These are phyloP conservation scores for Zaprionus tsacasi DNA, from an alignment of 1,140 invertebrate genomes.

Conservation along the genomic window DNA sequence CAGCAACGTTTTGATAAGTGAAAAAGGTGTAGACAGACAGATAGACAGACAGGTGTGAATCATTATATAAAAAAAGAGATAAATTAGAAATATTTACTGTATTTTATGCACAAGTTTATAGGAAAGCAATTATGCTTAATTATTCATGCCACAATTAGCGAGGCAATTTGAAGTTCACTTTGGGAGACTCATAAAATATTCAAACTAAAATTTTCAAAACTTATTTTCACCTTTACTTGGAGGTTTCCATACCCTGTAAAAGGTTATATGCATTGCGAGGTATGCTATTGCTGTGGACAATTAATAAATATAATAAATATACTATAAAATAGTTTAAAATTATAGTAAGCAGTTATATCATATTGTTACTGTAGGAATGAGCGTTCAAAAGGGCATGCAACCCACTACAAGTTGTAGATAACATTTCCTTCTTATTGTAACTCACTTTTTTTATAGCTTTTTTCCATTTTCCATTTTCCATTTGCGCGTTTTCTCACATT, in stretches of 20 bases:
- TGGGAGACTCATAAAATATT: not conserved
- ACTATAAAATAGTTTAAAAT: no score
- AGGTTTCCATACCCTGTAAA: no score
- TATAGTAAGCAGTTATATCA: no score
- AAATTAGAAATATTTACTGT: not conserved
- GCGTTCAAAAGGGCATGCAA: no score
- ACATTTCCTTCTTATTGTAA: not conserved
- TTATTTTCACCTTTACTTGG: not conserved
- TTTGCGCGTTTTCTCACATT: constrained; percentile 21
- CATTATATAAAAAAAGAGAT: not conserved
- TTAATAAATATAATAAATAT: no score
- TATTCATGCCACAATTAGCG: not conserved
- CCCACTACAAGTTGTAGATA: no score
- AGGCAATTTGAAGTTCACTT: not conserved
- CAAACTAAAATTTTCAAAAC: constrained; percentile 5
- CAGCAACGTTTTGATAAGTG: constrained; percentile 8
- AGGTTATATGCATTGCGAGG: no score
- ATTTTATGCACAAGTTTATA: not conserved
- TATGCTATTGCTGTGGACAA: no score
- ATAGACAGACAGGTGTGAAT: constrained; percentile 11
- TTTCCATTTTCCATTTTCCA: not conserved
- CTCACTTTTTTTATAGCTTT: not conserved
- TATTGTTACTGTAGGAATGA: no score
- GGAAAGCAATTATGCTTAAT: not conserved
- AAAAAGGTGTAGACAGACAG: constrained; percentile 4